Conservation (phyloP, 2,797 vertebrate species). For the Xiphophorus birchmanni region DNA sequence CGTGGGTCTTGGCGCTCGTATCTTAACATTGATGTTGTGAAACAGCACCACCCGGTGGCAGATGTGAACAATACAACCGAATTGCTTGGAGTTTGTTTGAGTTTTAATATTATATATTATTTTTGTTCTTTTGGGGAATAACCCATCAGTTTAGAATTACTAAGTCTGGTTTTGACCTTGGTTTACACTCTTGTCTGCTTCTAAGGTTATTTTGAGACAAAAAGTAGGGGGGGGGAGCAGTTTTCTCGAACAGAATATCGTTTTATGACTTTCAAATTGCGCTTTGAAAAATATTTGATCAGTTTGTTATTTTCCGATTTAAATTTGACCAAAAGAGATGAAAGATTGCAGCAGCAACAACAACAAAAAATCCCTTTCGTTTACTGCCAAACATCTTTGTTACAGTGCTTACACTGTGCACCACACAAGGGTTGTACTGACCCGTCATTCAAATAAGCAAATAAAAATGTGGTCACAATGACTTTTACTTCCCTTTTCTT, state of each 20-base stretch:
- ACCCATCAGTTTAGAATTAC: neutral
- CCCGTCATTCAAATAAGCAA: neutral
- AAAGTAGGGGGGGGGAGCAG: neutral
- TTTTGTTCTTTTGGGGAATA: neutral
- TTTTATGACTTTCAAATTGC: neutral
- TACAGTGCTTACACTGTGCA: neutral
- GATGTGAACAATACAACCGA: neutral
- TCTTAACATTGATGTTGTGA: neutral
- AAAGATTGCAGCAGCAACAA: neutral
- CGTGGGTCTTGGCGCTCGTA: conserved; percentile 2
- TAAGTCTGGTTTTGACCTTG: neutral
- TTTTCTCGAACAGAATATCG: neutral
- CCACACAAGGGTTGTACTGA: neutral
- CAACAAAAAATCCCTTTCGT: neutral
- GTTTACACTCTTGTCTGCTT: neutral
- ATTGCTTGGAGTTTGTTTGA: neutral
- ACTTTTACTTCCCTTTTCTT: neutral
- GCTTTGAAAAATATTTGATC: neutral
- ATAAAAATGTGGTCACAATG: neutral
- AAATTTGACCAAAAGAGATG: neutral
- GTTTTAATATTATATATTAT: neutral
- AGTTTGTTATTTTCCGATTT: neutral
- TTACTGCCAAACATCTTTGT: neutral
- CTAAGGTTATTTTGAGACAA: neutral
- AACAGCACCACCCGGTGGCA: conserved; percentile 54